A percentile compares a stretch with the other conserved stretches of the same genome.
Conservation (phyloP, 2,797 vertebrate genomes). For the Sebastolobus alascanus region DNA sequence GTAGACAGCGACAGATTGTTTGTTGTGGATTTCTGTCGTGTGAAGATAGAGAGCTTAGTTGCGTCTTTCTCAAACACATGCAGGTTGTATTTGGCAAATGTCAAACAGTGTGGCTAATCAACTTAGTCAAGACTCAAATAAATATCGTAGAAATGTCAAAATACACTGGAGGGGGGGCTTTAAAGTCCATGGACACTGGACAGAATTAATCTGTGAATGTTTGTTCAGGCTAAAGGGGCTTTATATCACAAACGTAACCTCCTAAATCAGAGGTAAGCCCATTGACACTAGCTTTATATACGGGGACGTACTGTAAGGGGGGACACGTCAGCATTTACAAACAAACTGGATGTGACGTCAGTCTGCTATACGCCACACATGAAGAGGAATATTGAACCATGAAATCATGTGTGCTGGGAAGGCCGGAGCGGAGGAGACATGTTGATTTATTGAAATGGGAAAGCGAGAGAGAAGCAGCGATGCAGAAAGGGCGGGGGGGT, state of each 20-base stretch:
- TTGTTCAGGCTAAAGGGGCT: not conserved
- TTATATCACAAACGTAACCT: not conserved
- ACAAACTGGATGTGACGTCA: not conserved
- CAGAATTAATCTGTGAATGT: not conserved
- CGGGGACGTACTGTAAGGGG: not conserved
- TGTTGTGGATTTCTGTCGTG: not conserved
- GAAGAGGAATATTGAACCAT: constrained; percentile 43
- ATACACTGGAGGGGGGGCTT: too few relatives aligned
- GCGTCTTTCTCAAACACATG: not conserved
- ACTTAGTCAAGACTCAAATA: too few relatives aligned
- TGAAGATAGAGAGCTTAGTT: not conserved
- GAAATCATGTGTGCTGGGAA: constrained; percentile 33
- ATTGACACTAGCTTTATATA: not conserved
- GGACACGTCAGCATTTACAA: constrained; percentile 18
- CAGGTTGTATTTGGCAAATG: not conserved
- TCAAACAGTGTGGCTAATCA: not conserved
- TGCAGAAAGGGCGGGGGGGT: not conserved
- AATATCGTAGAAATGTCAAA: too few relatives aligned
- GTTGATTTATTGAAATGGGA: constrained; percentile 58
- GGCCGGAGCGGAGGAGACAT: constrained; percentile 16
- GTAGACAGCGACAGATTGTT: not conserved
- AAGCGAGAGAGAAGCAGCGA: constrained; percentile 15
- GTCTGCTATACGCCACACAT: constrained; percentile 35
- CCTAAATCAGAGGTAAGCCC: not conserved
- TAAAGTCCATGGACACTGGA: not conserved